Evolutionary conservation across 1,140 invertebrate genomes (phyloP), one percentile per base, ranked within the genome.

Genomic region (Drosophila obscura): DNA sequence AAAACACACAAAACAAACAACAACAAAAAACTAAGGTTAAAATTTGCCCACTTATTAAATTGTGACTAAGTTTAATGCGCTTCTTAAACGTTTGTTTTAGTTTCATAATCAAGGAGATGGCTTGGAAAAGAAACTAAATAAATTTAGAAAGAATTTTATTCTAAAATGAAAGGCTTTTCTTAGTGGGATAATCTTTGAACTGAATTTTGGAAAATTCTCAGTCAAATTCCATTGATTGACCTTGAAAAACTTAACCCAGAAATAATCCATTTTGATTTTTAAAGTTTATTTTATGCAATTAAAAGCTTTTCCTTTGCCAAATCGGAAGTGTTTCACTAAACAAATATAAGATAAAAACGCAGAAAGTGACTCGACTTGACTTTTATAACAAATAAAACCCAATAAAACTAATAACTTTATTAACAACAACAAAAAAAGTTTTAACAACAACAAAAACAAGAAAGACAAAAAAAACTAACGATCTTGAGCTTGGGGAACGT

Each of bases 401-500:
- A 39, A 39, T 39, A 11, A 39, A 39, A 39, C 13, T 35, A 35
- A 11, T 11, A 11, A 35, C 50, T 63, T 63, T 63, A 53, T 53
- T 15, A 35, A 43, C 44, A 46, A 59, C 26, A 69, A 57, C 24
- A 61, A 13, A 13, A 39, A 39, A 13, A 57, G 26, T 35, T 60
- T 62, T n/a, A 72, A 55, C 24, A 60, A 49, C 41, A 49, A 31
- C 57, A 56, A 67, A 51, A 60, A 48, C 35, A 65, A 19, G 68
- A 49, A 48, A 62, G 56, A 44, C 64, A 31, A 57, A 57, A 64
- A 62, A 71, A 73, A 76, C 73, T 31, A 58, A 52, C 84, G 83
- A 83, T 83, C 83, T 88, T 88, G 83, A 83, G 79, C 81, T 39
- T 13, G 45, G 9, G 76, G 79, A 82, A 83, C 79, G 80, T 83